A percentile compares a stretch with the other conserved stretches of the same genome.
These are phyloP conservation scores for Mantis religiosa DNA, from an alignment of 2,888 invertebrate genomes.

Conservation along the genomic window DNA sequence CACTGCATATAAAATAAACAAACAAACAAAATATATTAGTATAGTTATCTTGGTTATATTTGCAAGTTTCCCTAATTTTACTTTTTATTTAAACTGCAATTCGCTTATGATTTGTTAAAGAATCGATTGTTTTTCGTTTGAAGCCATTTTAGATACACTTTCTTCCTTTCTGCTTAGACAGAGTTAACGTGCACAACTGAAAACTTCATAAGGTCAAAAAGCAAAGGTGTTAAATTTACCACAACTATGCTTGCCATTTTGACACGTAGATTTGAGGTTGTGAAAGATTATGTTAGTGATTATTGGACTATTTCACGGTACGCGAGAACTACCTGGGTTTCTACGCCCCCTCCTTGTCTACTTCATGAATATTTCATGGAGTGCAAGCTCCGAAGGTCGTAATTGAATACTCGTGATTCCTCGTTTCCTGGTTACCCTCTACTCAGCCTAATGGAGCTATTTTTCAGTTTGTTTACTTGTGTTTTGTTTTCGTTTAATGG, in stretches of 20 bases:
- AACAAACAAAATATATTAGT: too few species aligned
- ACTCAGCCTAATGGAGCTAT: neutral
- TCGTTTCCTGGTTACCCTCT: neutral
- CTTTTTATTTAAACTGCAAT: too few species aligned
- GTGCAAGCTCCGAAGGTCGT: neutral
- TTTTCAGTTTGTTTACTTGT: neutral
- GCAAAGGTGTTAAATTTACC: too few species aligned
- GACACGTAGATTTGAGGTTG: neutral
- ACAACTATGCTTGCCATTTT: neutral
- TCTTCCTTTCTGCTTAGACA: too few species aligned
- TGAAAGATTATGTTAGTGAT: neutral
- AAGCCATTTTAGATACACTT: too few species aligned
- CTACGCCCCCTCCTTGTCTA: neutral
- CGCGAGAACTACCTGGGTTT: neutral
- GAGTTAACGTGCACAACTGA: too few species aligned
- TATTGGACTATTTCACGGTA: neutral
- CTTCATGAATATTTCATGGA: neutral
- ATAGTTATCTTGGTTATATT: too few species aligned
- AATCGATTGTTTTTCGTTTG: too few species aligned
- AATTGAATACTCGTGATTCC: neutral
- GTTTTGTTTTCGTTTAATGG: neutral
- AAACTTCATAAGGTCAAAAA: too few species aligned
- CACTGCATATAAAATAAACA: too few species aligned
- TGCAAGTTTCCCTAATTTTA: too few species aligned
- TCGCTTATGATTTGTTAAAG: too few species aligned